phyloP scores from a whole-genome alignment of 1,140 invertebrate species.

The Caenorhabditis tropicalis region DNA sequence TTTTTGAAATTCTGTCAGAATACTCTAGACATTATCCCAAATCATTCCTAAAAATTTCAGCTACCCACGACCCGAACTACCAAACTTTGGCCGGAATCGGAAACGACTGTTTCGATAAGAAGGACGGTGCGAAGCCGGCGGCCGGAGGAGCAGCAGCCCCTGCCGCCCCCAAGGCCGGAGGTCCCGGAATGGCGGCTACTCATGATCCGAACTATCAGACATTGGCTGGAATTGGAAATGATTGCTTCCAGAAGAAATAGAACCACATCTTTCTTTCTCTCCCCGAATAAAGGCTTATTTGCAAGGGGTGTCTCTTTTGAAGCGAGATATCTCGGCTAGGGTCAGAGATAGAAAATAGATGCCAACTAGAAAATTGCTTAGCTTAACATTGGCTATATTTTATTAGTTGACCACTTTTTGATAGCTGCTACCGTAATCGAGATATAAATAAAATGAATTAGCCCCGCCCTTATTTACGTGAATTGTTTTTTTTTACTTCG shows the following conservation, averaged over 20 bases:
- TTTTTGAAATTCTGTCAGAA: neutral
- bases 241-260: slow-evolving; percentile 14
- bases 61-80: slow-evolving; percentile 37
- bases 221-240: slow-evolving; percentile 11
- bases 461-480: too few species aligned
- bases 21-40: neutral
- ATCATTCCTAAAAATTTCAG: too few species aligned
- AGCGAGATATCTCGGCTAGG: too few species aligned
- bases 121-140: neutral
- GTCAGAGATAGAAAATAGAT: too few species aligned
- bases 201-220: slow-evolving; percentile 22
- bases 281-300: neutral
- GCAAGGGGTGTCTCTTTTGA: too few species aligned
- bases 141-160: neutral
- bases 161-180: neutral
- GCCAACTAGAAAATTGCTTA: too few species aligned
- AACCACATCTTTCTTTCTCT: too few species aligned
- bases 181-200: slow-evolving; percentile 12
- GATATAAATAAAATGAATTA: too few species aligned
- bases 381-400: too few species aligned
- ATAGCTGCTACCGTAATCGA: too few species aligned
- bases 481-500: too few species aligned
- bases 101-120: slow-evolving; percentile 14
- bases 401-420: too few species aligned
- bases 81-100: slow-evolving; percentile 16